Base-by-base conservation (phyloP, 1,140 invertebrate species). In the Zaprionus capensis region DNA sequence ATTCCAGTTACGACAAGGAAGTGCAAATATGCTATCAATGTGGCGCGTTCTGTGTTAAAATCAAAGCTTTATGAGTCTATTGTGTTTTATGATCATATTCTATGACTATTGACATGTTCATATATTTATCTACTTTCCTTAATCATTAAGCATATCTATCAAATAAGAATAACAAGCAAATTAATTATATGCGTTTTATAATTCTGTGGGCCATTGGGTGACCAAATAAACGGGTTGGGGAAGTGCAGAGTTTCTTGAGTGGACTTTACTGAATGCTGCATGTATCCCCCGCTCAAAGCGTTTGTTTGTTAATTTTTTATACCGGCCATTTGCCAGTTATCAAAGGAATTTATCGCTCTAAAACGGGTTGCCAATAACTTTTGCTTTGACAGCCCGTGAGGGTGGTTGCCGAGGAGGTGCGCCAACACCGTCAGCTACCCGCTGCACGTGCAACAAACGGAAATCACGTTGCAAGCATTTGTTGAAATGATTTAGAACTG, bases 311-410 rank as follows among this genome's bases (percentile, higher is more conserved):
- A 51, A 14, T 4, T 4, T 49, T 20, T 49, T 24, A 56, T 55
- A 71, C 67, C 72, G 88, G 81, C 73, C 77, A 79, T 65, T 71
- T 83, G 88, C 88, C 87, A 91, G 55, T 76, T 76, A 80, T 91
- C 74, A 84, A 91, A 76, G 57, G 74, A 88, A 91, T 91, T 91
- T 91, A 91, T 91, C 87, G 81, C 83, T 72, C 73, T 91, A 72
- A 88, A 91, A 81, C 78, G 83, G 74, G 82, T 72, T 84, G 88
- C 83, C 87, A 91, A 91, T 87, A 91, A 84, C 78, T 91, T 84
- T 34, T 82, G 70, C 74, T 76, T 80, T 72, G 82, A 63, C 79
- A 85, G 85, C 75, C 81, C 69, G 15, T 67, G 7, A 5, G n/a
- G 38, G 38, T 17, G 38, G 38, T 56, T 41, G 36, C 12, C 7